These are phyloP conservation scores for Aphelocoma californica DNA, from an alignment of 2,797 vertebrate species.

Conservation along the genomic window DNA sequence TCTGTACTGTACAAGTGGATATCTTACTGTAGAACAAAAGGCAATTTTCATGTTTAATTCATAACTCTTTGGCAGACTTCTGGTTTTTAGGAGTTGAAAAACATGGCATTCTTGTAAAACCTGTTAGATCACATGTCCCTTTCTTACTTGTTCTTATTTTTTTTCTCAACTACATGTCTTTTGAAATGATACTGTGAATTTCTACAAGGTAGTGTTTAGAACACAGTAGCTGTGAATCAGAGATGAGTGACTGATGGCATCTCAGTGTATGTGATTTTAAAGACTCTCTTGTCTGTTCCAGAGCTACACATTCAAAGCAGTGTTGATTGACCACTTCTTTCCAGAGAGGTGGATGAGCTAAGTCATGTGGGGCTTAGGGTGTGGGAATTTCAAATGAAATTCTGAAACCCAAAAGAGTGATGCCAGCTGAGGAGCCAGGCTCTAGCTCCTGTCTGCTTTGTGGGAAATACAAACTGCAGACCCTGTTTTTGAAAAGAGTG, in stretches of 20 bases:
- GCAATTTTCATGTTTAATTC: not conserved
- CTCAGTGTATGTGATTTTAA: not conserved
- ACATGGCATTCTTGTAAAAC: not conserved
- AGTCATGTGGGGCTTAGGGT: not conserved
- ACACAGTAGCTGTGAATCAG: not conserved
- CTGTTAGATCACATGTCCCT: not conserved
- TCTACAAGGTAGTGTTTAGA: not conserved
- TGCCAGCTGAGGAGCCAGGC: not conserved
- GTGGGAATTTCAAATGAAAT: slow-evolving; percentile 18
- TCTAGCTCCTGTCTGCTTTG: not conserved
- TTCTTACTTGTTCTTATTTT: not conserved
- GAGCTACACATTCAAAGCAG: not conserved
- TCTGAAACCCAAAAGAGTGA: not conserved
- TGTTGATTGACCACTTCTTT: slow-evolving; percentile 2
- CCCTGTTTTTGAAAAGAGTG: not conserved
- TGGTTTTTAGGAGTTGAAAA: not conserved
- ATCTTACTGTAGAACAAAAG: not conserved
- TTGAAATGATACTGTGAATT: not conserved
- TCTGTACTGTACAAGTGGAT: not conserved
- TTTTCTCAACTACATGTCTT: not conserved
- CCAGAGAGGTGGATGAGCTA: slow-evolving; percentile 14
- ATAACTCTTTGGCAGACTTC: not conserved
- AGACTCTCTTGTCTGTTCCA: not conserved
- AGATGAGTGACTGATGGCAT: not conserved
- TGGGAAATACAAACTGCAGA: not conserved